These are phyloP conservation scores for Drosophila kohkoa DNA, from an alignment of 1,140 invertebrate species.

Conservation along the genomic window DNA sequence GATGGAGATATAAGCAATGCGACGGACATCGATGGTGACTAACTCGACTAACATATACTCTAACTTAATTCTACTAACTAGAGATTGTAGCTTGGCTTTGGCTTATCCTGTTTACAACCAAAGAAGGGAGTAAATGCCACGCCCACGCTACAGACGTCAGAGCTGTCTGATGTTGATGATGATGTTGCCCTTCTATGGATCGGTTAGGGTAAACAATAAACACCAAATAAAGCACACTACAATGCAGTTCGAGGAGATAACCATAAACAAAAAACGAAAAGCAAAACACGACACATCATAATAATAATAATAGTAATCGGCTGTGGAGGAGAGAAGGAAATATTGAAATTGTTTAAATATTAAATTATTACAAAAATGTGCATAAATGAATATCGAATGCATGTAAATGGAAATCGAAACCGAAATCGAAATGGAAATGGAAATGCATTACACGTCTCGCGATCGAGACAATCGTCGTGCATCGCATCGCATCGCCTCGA, in stretches of 20 bases:
- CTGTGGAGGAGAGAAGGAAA: slow-evolving; percentile 21
- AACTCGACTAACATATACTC: slow-evolving; percentile 16
- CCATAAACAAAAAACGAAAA: slow-evolving; percentile 52
- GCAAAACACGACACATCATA: slow-evolving; percentile 25
- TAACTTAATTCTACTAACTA: background rate
- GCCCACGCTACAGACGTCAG: slow-evolving; percentile 43
- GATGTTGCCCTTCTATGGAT: slow-evolving; percentile 56
- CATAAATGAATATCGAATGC: slow-evolving; percentile 79
- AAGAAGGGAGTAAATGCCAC: slow-evolving; percentile 25
- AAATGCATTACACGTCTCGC: slow-evolving; percentile 72
- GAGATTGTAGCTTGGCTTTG: background rate
- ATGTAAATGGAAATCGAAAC: slow-evolving; percentile 62
- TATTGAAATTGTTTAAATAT: slow-evolving; percentile 80
- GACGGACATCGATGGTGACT: background rate
- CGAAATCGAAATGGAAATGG: slow-evolving; percentile 51
- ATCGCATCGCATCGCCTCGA: background rate
- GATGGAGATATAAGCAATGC: too few species aligned
- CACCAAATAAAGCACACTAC: slow-evolving; percentile 74
- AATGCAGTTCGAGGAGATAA: slow-evolving; percentile 62
- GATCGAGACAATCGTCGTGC: slow-evolving; percentile 22
- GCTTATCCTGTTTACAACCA: background rate
- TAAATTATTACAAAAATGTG: slow-evolving; percentile 80
- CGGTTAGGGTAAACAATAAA: slow-evolving; percentile 73
- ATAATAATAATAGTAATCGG: slow-evolving; percentile 24
- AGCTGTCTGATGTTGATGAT: slow-evolving; percentile 1